A percentile compares a stretch with the other conserved stretches of the same genome.
These are phyloP conservation scores for Coregonus suidteri DNA, from an alignment of 2,797 vertebrate genomes.

Conservation along the genomic window DNA sequence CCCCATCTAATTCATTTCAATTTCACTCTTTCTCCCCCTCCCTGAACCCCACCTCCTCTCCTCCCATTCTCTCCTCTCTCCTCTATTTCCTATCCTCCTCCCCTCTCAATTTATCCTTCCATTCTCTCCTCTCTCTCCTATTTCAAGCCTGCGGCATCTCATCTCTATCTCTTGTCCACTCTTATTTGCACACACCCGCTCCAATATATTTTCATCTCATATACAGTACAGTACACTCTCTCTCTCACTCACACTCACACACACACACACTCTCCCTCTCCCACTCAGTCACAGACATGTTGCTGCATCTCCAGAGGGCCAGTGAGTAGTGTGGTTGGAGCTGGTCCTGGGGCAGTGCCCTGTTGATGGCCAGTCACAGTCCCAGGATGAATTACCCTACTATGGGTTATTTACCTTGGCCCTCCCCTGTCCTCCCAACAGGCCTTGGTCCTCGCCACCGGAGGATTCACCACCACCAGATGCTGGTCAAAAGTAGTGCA, in stretches of 20 bases:
- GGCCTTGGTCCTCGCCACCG: not conserved
- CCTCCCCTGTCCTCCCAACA: not conserved
- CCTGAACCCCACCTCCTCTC: not conserved
- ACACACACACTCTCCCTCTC: not conserved
- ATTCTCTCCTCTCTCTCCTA: constrained; percentile 8
- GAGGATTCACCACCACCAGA: not conserved
- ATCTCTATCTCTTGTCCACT: constrained; percentile 7
- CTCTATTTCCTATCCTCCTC: constrained; percentile 11
- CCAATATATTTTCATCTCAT: not conserved
- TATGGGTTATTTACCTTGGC: constrained; percentile 16
- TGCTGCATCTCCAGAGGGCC: constrained; percentile 14
- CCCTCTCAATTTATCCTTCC: not conserved
- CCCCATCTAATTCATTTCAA: constrained; percentile 26
- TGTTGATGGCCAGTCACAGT: constrained; percentile 30
- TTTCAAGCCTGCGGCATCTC: constrained; percentile 17
- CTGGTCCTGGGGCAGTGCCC: constrained; percentile 35
- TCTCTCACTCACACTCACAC: constrained; percentile 4
- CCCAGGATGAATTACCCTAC: constrained; percentile 26
- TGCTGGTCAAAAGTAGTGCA: too few relatives aligned
- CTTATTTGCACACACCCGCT: constrained; percentile 22
- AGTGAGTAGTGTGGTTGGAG: constrained; percentile 23
- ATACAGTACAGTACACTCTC: not conserved
- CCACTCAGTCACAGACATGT: constrained; percentile 28
- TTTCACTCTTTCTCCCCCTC: constrained; percentile 4
- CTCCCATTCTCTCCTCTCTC: constrained; percentile 15